phyloP scores from a whole-genome alignment of 2,888 invertebrate species.

The Dione juno region DNA sequence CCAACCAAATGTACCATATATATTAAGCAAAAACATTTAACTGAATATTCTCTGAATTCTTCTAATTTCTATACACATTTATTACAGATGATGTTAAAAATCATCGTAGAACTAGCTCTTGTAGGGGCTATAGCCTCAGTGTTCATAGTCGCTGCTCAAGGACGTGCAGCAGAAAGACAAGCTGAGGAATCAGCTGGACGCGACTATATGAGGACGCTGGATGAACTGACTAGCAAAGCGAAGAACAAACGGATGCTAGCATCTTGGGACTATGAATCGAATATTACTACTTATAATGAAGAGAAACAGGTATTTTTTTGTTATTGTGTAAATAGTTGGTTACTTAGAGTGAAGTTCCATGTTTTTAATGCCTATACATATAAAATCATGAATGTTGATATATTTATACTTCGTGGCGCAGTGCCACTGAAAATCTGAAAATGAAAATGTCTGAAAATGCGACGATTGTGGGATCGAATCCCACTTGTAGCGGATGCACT shows the following conservation, averaged over 20 bases:
- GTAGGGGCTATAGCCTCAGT: slow-evolving; percentile 77
- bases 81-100: slow-evolving; percentile 72
- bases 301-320: slow-evolving; percentile 66
- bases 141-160: slow-evolving; percentile 76
- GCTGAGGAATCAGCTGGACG: slow-evolving; percentile 84
- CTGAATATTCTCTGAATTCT: no score
- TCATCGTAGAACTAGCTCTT: slow-evolving; percentile 71
- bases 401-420: no score
- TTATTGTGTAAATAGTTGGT: background rate
- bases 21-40: no score
- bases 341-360: no score
- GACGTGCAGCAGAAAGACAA: slow-evolving; percentile 73
- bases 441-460: no score
- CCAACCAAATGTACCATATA: no score
- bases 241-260: slow-evolving; percentile 84
- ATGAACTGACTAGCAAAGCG: slow-evolving; percentile 82
- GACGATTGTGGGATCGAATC: no score
- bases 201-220: slow-evolving; percentile 84
- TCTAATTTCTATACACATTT: background rate
- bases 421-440: no score
- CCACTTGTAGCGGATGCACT: no score
- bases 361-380: no score
- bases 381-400: no score
- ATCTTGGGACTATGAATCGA: slow-evolving; percentile 89
- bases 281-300: slow-evolving; percentile 88